Base-by-base conservation (phyloP, 2,888 invertebrate genomes). In the Ichneumon xanthorius region DNA sequence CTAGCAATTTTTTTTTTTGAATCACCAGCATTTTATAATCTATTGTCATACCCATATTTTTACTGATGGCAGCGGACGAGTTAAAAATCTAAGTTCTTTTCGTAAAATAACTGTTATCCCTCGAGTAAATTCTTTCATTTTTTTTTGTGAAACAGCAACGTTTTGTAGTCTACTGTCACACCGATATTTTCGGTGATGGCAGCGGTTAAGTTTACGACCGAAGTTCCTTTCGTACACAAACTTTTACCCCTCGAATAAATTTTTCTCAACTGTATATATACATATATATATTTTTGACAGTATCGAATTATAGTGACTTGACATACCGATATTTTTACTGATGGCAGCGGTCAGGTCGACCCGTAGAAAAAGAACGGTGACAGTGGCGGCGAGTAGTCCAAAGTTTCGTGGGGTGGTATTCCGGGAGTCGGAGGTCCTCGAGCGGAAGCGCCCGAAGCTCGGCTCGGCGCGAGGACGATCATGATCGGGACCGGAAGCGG, bases 401-500 rank as follows among this genome's bases (percentile, higher is more conserved):
- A 83, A 70, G 26, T 40, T 83, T 61, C 73, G 63, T 14, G 61
- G 58, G 33, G 16, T 77, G 22, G 53, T 63, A 78, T 50, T 83
- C 80, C 85, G 73, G 63, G 37, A 19, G 70, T 76, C 67, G 82
- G 33, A 63, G 73, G 68, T 71, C 68, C 81, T 84, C 26, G 76
- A 75, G 72, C 82, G 77, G 71, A 83, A 82, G 22, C 65, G 83
- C 50, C 45, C 63, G 9, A 61, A 63, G 30, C 78, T 63, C 26
- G 63, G 37, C 22, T 30, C 26, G 19, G 22, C 30, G 26, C 30
- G 65, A 67, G 40, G 72, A 73, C 40, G 70, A 37, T 80, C 79
- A 40, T 83, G 72, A 48, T 83, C 75, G 83, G 82, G 78, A 89
- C 90, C 92, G 88, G 90, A 89, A 90, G 89, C 87, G 85, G 89